These are phyloP conservation scores for Harmothoe impar DNA, from an alignment of 2,888 invertebrate genomes.

Conservation along the genomic window DNA sequence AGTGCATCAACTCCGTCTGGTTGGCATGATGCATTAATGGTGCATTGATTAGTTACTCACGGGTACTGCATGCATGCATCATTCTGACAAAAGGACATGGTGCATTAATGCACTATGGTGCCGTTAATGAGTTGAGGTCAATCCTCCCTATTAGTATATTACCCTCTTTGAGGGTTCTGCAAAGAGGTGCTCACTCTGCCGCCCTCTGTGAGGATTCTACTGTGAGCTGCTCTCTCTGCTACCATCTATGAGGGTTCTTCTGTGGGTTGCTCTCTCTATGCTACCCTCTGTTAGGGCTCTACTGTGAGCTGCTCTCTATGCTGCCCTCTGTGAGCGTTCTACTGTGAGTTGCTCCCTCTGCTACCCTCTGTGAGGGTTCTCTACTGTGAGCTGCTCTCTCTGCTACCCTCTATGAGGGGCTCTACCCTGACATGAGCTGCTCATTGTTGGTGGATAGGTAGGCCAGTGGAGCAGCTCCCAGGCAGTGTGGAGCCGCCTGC, in stretches of 20 bases:
- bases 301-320: neutral
- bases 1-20: too few species aligned
- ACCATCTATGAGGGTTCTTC: neutral
- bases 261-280: neutral
- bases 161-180: neutral
- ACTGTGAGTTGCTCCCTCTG: neutral
- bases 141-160: too few species aligned
- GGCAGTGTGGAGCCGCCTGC: neutral
- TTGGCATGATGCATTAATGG: too few species aligned
- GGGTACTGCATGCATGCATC: too few species aligned
- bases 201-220: neutral
- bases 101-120: too few species aligned
- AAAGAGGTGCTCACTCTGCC: neutral
- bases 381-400: neutral
- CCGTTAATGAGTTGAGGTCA: too few species aligned
- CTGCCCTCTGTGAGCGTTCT: neutral
- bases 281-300: neutral
- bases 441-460: neutral
- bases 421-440: neutral
- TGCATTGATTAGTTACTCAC: too few species aligned
- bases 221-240: neutral
- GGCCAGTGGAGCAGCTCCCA: neutral
- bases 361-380: neutral
- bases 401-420: neutral
- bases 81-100: too few species aligned